Conservation (phyloP, 2,888 invertebrate species). For the Linhomoeus sp. region DNA sequence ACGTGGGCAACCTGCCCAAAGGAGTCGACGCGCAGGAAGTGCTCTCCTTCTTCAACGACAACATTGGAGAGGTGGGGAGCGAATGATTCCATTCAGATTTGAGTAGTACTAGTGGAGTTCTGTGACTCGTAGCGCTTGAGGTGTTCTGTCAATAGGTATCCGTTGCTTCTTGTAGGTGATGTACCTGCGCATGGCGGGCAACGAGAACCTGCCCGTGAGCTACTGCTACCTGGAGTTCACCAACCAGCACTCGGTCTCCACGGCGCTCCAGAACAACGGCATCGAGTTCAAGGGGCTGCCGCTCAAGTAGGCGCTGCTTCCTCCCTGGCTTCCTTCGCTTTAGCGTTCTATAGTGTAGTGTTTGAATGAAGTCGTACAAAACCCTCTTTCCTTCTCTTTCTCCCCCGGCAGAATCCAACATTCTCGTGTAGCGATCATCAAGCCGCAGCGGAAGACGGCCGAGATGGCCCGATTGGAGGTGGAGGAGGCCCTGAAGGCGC, state of each 20-base stretch:
- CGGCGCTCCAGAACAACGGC: conserved; percentile 61
- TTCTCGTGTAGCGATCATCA: conserved; percentile 65
- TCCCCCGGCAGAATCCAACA: conserved; percentile 63
- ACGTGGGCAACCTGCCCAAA: conserved; percentile 51
- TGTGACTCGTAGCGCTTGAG: neutral
- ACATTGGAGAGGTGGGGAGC: conserved; percentile 25
- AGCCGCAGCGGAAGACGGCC: conserved; percentile 77
- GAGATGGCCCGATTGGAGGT: conserved; percentile 86
- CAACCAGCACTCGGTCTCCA: conserved; percentile 66
- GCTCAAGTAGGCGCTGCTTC: conserved; percentile 34
- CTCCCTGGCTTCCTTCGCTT: too few species aligned
- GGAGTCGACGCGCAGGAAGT: conserved; percentile 49
- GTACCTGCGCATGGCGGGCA: conserved; percentile 71
- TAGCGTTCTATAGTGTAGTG: too few species aligned
- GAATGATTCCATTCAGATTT: too few species aligned
- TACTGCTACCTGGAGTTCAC: conserved; percentile 80
- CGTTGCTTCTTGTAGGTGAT: conserved; percentile 42
- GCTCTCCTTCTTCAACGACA: conserved; percentile 55
- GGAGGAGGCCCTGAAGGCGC: conserved; percentile 80
- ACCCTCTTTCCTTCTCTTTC: too few species aligned
- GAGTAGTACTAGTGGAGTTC: too few species aligned
- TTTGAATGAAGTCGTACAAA: too few species aligned
- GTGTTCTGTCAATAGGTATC: neutral
- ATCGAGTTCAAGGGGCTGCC: conserved; percentile 48
- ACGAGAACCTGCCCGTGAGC: conserved; percentile 40